Evolutionary conservation across 2,797 vertebrate genomes (phyloP).

Genomic region (Alca torda): DNA sequence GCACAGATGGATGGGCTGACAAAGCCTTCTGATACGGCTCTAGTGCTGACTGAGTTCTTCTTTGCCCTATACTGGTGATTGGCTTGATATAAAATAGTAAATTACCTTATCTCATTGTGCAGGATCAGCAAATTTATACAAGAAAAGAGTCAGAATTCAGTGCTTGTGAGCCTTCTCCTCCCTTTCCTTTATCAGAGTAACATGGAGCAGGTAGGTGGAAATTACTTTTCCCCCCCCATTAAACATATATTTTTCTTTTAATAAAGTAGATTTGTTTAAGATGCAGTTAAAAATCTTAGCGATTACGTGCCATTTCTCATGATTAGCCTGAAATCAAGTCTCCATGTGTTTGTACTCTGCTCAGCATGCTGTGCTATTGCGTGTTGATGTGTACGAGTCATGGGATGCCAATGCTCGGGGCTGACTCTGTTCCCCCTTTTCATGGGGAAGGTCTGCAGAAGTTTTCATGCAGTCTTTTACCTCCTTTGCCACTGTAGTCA

Average conservation of each 20-base stretch:
- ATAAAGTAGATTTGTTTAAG: not conserved
- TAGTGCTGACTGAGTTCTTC: not conserved
- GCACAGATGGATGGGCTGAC: not conserved
- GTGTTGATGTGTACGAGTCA: not conserved
- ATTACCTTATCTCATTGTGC: conserved; percentile 3
- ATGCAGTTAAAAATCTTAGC: not conserved
- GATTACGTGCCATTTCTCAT: not conserved
- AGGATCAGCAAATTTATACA: conserved; percentile 93
- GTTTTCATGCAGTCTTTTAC: not conserved
- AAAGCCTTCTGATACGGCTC: not conserved
- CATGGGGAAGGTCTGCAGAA: not conserved
- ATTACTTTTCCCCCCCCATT: not conserved
- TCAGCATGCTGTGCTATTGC: accelerated
- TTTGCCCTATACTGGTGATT: not conserved
- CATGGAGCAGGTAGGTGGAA: conserved; percentile 81
- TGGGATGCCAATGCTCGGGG: not conserved
- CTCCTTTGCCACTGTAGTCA: not conserved
- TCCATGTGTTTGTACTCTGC: not conserved
- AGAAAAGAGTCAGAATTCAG: conserved; percentile 89
- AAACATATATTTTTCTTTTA: not conserved
- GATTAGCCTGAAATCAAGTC: not conserved
- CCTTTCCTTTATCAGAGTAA: conserved; percentile 87
- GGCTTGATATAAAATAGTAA: not conserved
- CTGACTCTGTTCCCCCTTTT: not conserved
- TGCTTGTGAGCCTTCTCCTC: conserved; percentile 88